Base-by-base conservation (phyloP, 2,888 invertebrate species). In the Clistopyga incitator region DNA sequence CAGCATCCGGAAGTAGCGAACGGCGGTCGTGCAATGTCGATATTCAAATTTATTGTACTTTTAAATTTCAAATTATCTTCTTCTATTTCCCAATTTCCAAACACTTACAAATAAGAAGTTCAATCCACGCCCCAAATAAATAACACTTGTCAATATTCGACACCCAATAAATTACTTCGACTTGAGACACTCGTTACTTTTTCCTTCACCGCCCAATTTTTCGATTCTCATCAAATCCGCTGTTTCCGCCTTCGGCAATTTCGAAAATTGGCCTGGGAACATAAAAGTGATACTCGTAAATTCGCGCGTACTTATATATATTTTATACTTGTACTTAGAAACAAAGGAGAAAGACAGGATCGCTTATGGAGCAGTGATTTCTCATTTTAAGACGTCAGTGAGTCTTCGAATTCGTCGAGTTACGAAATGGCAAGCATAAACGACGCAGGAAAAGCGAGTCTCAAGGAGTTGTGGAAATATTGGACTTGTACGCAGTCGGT, bases 391-490 rank as follows among this genome's bases (percentile, higher is more conserved):
- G 20, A 45, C 65, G 25, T 77, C 67, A n/a, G 45, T 47, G 6
- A n/a, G 20, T 59, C 59, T 77, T 77, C 50, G 20, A 45, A 77
- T 77, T 45, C 47, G 65, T 77, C 47, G 29, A 23, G 47, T 77
- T 77, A 25, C 68, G 71, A 78, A 54, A 71, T 56, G 13, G 2
- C 8, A 34, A n/a, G 34, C 20, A 29, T 20, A 20, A 54, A 10
- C 54, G 11, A 25, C n/a, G 20, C 20, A 61, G 29, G 34, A 61
- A 61, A 61, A 34, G 29, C 8, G 70, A 54, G 52, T 56, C 23
- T n/a, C 76, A n/a, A 56, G 45, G 3, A 20, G 25, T 56, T 59
- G 77, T 68, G 59, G 59, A 68, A 77, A 77, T 77, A 77, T 68
- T 64, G 23, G 34, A 61, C 18, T 47, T 67, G n/a, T 76, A 45